Percentiles rank a stretch among this genome's conserved stretches.
phyloP scores from a whole-genome alignment of 2,113 vertebrate genomes.

The Hippoglossus stenolepis region DNA sequence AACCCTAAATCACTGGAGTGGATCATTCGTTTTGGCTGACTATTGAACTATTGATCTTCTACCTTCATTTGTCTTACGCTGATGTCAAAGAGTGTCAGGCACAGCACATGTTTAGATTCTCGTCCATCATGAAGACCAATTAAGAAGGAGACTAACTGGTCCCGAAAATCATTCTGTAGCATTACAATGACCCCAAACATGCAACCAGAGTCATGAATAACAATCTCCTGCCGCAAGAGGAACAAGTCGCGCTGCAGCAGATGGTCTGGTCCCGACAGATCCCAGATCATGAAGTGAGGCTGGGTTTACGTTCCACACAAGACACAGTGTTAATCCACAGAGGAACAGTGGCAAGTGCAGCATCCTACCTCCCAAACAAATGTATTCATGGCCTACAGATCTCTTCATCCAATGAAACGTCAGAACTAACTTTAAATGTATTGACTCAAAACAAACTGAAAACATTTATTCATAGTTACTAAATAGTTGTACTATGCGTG shows the following conservation, averaged over 20 bases:
- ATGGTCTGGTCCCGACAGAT: neutral
- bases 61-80: constrained; percentile 4
- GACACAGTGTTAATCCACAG: neutral
- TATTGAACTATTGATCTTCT: constrained; percentile 12
- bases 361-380: neutral
- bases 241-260: neutral
- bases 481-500: neutral
- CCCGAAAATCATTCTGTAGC: neutral
- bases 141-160: neutral
- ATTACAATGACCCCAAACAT: neutral
- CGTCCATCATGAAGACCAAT: neutral
- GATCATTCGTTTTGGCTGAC: neutral
- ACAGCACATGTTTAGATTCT: neutral
- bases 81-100: no score
- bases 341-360: neutral
- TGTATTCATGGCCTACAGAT: no score
- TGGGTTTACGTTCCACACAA: neutral
- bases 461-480: no score
- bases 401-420: no score
- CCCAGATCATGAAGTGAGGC: neutral
- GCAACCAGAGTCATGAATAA: neutral
- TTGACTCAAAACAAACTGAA: no score
- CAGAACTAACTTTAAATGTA: no score
- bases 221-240: neutral
- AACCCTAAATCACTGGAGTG: neutral